Percentiles rank a stretch among this genome's conserved stretches.
phyloP scores from a whole-genome alignment of 2,797 vertebrate genomes.

The Melanotaenia trifasciata region DNA sequence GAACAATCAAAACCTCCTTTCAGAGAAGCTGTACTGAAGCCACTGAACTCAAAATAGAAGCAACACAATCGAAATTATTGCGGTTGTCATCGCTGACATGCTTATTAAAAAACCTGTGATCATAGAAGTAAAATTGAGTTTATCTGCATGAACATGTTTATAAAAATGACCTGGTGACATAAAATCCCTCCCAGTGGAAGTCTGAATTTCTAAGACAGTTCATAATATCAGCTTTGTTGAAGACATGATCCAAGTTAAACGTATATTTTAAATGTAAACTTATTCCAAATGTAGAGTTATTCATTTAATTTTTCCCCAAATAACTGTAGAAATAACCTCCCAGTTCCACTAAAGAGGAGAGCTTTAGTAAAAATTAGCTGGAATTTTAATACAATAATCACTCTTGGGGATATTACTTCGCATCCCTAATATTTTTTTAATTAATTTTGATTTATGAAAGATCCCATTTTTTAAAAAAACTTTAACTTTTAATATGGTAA shows the following conservation, averaged over 20 bases:
- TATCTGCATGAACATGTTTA: background rate
- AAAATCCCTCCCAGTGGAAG: background rate
- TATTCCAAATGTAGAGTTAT: background rate
- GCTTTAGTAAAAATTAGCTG: background rate
- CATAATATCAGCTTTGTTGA: background rate
- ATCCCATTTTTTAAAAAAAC: no score
- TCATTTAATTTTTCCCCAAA: no score
- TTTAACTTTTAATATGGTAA: background rate
- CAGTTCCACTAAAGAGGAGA: background rate
- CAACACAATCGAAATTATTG: background rate
- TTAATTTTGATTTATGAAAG: no score
- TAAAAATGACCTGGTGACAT: background rate
- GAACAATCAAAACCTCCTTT: background rate
- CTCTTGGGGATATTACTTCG: no score
- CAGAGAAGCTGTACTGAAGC: background rate
- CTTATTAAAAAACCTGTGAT: background rate
- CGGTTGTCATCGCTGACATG: background rate
- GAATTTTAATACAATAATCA: no score
- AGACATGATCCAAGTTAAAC: background rate
- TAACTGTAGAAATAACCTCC: background rate
- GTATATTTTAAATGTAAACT: background rate
- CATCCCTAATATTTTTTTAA: no score
- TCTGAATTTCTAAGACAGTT: background rate
- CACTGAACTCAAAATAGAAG: background rate
- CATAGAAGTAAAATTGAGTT: background rate